Base-by-base conservation (phyloP, 2,888 invertebrate genomes). In the Drosophila sordidula region DNA sequence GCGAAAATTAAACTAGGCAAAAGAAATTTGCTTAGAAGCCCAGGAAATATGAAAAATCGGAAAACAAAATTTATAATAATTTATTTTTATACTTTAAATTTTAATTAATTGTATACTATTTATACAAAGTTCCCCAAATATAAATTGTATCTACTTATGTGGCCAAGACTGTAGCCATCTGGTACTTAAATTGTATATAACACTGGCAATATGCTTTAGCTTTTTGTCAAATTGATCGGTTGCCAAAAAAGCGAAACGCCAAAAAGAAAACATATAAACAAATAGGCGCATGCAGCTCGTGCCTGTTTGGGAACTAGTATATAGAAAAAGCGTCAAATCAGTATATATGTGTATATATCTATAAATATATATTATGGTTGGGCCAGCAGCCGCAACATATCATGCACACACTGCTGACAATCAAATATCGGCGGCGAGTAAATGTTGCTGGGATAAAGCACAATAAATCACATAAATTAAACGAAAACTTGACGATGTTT, bases 391-490 rank as follows among this genome's bases (percentile, higher is more conserved):
- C 55, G 52, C 51, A 11, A 56, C 54, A 75, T 57, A 78, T 75
- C 79, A 75, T 78, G 69, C 56, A 64, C 70, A 68, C 58, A 58
- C 32, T 36, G 62, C 57, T 46, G 54, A 44, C 61, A 77, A 56
- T 56, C 39, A 26, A 29, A 29, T 11, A 50, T n/a, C 14, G 44
- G 42, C 47, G 36, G 14, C 39, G 22, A 38, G 76, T 70, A 76
- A 70, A 75, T 76, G 80, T 79, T 85, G 86, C 65, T 65, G 47
- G 42, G 66, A 78, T 76, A 81, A 70, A 74, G 87, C 88, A 81
- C 51, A 58, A 85, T 85, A 81, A 87, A 85, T 87, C 74, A 73
- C 61, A 65, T 54, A 50, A 52, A 39, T 45, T 56, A 61, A 50
- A 47, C 12, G 45, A 45, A 71, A 41, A 45, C 49, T 56, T 49